These are phyloP conservation scores for Scomber japonicus DNA, from an alignment of 2,113 vertebrate genomes.

Conservation along the genomic window DNA sequence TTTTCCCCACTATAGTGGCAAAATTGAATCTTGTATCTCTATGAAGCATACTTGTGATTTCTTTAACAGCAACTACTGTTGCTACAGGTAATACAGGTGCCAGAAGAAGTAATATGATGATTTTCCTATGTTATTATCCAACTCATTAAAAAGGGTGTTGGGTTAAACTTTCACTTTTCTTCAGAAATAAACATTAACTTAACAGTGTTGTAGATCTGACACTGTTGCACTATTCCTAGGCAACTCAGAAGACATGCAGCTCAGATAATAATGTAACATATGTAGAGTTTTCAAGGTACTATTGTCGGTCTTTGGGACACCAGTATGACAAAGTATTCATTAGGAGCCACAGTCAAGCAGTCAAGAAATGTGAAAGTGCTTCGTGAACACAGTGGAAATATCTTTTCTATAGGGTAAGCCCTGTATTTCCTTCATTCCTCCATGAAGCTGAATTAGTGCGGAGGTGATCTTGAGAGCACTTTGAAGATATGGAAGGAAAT, in stretches of 20 bases:
- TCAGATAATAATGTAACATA: constrained; percentile 31
- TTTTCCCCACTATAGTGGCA: too few species aligned
- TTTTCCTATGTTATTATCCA: neutral
- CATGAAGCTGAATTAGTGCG: neutral
- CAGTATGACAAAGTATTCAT: constrained; percentile 30
- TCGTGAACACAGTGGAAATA: constrained; percentile 3
- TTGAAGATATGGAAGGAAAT: neutral
- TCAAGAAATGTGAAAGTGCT: constrained; percentile 19
- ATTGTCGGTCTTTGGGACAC: constrained; percentile 21
- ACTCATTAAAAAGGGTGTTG: neutral
- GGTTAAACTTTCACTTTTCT: constrained; percentile 15
- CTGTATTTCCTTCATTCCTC: neutral
- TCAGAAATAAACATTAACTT: neutral
- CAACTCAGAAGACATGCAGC: neutral
- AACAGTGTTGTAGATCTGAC: neutral
- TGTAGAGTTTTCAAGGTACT: constrained; percentile 47
- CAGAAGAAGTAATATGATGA: too few species aligned
- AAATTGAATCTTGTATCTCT: too few species aligned
- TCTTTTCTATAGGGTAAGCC: constrained; percentile 6
- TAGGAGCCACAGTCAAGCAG: constrained; percentile 31
- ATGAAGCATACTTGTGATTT: too few species aligned
- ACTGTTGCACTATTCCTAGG: constrained; percentile 6
- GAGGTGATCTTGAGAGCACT: neutral
- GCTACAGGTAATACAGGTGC: too few species aligned
- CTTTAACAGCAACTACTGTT: too few species aligned